Percentiles rank a stretch among this genome's conserved stretches.
Conservation (phyloP, 2,113 vertebrate species). For the Anolis carolinensis region DNA sequence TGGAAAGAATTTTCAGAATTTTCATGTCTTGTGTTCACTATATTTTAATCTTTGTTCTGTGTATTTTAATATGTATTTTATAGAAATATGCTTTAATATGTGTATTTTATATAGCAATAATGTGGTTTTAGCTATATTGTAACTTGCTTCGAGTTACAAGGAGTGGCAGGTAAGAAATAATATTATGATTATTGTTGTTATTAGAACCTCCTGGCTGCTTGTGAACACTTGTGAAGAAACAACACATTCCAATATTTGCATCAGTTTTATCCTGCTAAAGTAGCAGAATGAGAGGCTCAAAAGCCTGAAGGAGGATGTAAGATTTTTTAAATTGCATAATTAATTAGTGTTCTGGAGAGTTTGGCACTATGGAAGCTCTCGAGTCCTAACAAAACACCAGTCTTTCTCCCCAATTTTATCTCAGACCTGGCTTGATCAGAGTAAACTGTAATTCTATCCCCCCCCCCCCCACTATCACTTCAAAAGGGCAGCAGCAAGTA, state of each 20-base stretch:
- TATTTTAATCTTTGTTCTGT: too few species aligned
- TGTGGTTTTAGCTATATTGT: too few species aligned
- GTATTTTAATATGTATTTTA: too few species aligned
- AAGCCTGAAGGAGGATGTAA: slow-evolving; percentile 66
- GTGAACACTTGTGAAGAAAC: slow-evolving; percentile 35
- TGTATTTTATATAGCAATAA: too few species aligned
- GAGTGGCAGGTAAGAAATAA: too few species aligned
- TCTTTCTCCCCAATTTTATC: slow-evolving; percentile 62
- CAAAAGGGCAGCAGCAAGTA: slow-evolving; percentile 60
- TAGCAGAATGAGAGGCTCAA: slow-evolving; percentile 56
- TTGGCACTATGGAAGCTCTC: slow-evolving; percentile 68
- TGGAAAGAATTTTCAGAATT: too few species aligned
- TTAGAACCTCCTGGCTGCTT: neutral
- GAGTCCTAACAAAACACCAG: slow-evolving; percentile 66
- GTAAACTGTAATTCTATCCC: slow-evolving; percentile 63
- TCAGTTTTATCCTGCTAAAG: slow-evolving; percentile 67
- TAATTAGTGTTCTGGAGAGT: slow-evolving; percentile 72
- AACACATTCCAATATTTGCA: neutral
- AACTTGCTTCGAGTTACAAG: too few species aligned
- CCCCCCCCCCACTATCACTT: slow-evolving; percentile 55
- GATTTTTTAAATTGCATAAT: slow-evolving; percentile 78
- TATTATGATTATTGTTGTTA: neutral
- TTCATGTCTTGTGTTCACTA: too few species aligned
- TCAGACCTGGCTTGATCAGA: slow-evolving; percentile 65
- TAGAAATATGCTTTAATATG: too few species aligned